A percentile compares a stretch with the other conserved stretches of the same genome.
Conservation (phyloP, 1,140 invertebrate genomes). For the Hesperophylax magnus region DNA sequence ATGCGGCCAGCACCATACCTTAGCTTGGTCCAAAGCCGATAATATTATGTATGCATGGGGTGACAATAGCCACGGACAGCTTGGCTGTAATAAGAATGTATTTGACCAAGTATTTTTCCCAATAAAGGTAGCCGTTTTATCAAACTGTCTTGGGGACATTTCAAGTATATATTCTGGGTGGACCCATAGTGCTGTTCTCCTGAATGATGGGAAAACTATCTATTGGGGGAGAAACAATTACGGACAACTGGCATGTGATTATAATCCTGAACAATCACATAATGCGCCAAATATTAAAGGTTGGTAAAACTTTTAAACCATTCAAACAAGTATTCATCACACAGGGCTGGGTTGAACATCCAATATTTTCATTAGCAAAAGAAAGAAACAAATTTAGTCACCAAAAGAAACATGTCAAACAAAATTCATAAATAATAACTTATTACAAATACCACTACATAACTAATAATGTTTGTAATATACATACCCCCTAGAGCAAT, state of each 20-base stretch:
- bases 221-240: conserved; percentile 88
- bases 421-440: no score
- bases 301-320: conserved; percentile 12
- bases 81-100: conserved; percentile 70
- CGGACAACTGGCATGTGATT: conserved; percentile 76
- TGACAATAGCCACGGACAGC: conserved; percentile 82
- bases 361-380: no score
- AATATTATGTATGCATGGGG: conserved; percentile 78
- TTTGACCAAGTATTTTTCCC: conserved; percentile 64
- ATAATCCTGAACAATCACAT: conserved; percentile 41
- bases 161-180: conserved; percentile 76
- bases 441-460: no score
- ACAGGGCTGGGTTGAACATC: no score
- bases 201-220: conserved; percentile 73
- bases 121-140: conserved; percentile 69
- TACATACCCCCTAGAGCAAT: no score
- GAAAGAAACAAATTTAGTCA: no score
- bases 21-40: conserved; percentile 73
- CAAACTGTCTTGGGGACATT: conserved; percentile 66
- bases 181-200: conserved; percentile 79
- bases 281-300: conserved; percentile 36
- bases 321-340: no score
- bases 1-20: conserved; percentile 83
- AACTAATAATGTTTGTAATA: no score
- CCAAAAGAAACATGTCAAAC: no score